Base-by-base conservation (phyloP, 2,797 vertebrate genomes). In the Pogonophryne albipinna region DNA sequence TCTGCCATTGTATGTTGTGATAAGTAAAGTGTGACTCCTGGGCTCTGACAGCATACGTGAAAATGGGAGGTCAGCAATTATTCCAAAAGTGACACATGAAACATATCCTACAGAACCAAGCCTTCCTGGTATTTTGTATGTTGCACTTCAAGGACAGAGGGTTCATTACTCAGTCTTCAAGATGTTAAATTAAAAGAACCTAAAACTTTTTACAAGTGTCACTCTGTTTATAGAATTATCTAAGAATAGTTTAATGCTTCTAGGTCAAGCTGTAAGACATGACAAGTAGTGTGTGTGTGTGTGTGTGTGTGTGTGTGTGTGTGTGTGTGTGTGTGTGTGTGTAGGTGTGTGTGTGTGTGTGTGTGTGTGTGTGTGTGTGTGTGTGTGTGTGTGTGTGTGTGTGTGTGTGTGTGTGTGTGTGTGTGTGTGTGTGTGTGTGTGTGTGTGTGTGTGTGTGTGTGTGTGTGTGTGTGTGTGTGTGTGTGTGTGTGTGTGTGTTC, bases 161-260 rank as follows among this genome's bases (percentile, higher is more conserved):
- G 1, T 77, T 76, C 66, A 59, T 56, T 38, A 66, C 64, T 76
- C 51, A 51, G 76, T 60, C 50, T 45, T 47, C 20, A 49, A 65
- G 65, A 82, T 71, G 62, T 60, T 76, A 11, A 79, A 70, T 76
- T 58, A 71, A 78, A 86, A 69, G 60, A 74, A 63, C 65, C 78
- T 38, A 46, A 85, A 71, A 72, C 38, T 62, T 78, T 66, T 66
- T 71, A 68, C 19, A 66, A 70, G 68, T 42, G 59, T 76, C 51
- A 9, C 50, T 45, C 77, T 70, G 60, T 87, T 76, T 38, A 74
- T 52, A 47, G 68, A 46, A 8, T 62, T 47, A 51, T 80, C 75
- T 81, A 84, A 74, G 67, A 89, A 85, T 80, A 82, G 67, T 80
- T 73, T 13, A 59, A 17, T 63, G 42, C 64, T 86, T 86, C 69